These are phyloP conservation scores for Agelas oroides DNA, from an alignment of 37 sponge, comb jelly and placozoan species.

Conservation along the genomic window DNA sequence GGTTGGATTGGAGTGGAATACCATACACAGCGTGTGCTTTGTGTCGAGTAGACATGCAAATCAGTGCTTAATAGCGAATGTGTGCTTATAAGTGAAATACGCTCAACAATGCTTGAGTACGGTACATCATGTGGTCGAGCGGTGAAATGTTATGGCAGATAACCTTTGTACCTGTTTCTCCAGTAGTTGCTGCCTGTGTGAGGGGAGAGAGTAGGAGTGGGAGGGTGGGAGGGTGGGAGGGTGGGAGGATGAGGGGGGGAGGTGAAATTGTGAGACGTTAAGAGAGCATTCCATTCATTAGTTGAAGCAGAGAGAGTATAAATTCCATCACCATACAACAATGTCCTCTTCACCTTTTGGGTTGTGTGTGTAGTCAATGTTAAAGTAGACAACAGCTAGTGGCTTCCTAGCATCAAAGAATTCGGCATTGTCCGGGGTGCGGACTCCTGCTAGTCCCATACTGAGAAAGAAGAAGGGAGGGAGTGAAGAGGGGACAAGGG, in stretches of 20 bases:
- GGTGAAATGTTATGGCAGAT: no score
- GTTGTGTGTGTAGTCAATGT: conserved; percentile 82
- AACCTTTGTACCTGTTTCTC: conserved; percentile 79
- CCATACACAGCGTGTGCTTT: background rate
- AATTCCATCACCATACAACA: background rate
- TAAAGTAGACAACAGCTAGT: conserved; percentile 78
- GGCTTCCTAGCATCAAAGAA: conserved; percentile 81
- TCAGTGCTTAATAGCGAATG: no score
- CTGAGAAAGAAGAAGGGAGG: conserved; percentile 28
- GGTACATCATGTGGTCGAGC: no score
- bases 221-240: no score
- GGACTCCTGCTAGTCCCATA: conserved; percentile 85
- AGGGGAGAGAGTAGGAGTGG: background rate
- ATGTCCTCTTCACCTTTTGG: conserved; percentile 68
- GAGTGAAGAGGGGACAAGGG: no score
- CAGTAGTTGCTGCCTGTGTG: conserved; percentile 88
- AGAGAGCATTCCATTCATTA: no score
- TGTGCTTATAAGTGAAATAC: no score
- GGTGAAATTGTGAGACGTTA: no score
- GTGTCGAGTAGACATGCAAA: no score
- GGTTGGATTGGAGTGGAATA: background rate
- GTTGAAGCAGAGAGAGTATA: background rate
- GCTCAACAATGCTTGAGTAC: no score
- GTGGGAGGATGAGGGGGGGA: background rate
- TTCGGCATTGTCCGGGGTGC: conserved; percentile 58